Conservation (phyloP, 2,797 vertebrate species). For the Capromys pilorides region DNA sequence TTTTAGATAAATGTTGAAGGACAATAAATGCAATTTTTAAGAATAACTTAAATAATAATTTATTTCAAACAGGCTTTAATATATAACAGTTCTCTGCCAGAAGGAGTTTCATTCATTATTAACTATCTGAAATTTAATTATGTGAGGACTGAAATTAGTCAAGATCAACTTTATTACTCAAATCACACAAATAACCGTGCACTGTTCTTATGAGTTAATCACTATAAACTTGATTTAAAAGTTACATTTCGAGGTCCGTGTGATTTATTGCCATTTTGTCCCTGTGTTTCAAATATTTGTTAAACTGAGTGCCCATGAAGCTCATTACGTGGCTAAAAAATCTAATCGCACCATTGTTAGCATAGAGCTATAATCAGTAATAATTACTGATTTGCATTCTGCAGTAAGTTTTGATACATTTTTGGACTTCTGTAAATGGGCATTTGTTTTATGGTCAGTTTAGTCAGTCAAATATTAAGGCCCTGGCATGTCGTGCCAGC, state of each 20-base stretch:
- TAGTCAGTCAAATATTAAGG: constrained; percentile 55
- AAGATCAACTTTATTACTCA: constrained; percentile 58
- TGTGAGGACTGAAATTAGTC: constrained; percentile 49
- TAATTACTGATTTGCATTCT: constrained; percentile 41
- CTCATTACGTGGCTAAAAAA: neutral
- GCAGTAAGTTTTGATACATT: constrained; percentile 41
- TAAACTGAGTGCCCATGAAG: constrained; percentile 33
- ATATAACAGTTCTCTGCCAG: neutral
- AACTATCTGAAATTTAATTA: constrained; percentile 63
- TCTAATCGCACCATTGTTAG: constrained; percentile 23
- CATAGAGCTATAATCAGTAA: constrained; percentile 41
- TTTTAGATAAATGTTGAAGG: constrained; percentile 44
- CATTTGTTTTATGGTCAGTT: constrained; percentile 59
- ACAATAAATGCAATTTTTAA: constrained; percentile 27
- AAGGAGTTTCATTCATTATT: constrained; percentile 53
- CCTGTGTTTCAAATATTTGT: constrained; percentile 53
- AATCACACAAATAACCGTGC: constrained; percentile 2
- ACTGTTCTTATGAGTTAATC: constrained; percentile 52
- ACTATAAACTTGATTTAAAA: constrained; percentile 49
- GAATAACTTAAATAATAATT: neutral
- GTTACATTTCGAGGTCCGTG: constrained; percentile 6
- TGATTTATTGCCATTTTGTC: constrained; percentile 45
- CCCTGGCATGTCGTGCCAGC: no score
- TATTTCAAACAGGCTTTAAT: constrained; percentile 50
- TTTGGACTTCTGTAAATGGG: constrained; percentile 47